Percentiles rank a stretch among this genome's conserved stretches.
Conservation (phyloP, 2,797 vertebrate genomes). For the Chelmon rostratus region DNA sequence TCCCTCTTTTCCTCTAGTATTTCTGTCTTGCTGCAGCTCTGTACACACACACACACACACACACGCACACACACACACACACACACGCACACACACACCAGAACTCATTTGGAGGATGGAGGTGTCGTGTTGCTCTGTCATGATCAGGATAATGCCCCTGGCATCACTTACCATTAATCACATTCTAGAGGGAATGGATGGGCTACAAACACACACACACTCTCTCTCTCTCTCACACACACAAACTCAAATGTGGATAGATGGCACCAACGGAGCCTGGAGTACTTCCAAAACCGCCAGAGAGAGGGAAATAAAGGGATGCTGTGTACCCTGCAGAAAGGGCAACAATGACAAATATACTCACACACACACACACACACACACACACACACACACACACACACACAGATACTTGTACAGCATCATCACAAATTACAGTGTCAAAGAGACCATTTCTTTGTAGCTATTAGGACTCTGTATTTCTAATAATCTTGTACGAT, state of each 20-base stretch:
- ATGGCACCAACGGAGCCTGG: conserved; percentile 35
- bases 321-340: conserved; percentile 33
- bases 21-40: conserved; percentile 3
- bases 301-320: conserved; percentile 18
- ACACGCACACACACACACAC: not conserved
- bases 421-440: conserved; percentile 33
- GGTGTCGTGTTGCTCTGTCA: conserved; percentile 67
- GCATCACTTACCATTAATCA: conserved; percentile 70
- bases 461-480: not conserved
- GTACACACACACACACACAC: not conserved
- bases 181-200: conserved; percentile 59
- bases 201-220: conserved; percentile 41
- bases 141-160: conserved; percentile 70
- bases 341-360: conserved; percentile 46
- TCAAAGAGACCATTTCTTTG: conserved; percentile 9
- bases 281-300: conserved; percentile 27
- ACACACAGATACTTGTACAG: not conserved
- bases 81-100: not conserved
- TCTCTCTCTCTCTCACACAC: conserved; percentile 25
- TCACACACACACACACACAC: not conserved
- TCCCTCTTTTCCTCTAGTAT: not conserved
- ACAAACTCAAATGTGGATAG: conserved; percentile 45
- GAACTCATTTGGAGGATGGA: conserved; percentile 61
- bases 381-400: conserved; percentile 5
- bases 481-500: not conserved